phyloP scores from a whole-genome alignment of 2,113 vertebrate species.

The Datnioides undecimradiatus region DNA sequence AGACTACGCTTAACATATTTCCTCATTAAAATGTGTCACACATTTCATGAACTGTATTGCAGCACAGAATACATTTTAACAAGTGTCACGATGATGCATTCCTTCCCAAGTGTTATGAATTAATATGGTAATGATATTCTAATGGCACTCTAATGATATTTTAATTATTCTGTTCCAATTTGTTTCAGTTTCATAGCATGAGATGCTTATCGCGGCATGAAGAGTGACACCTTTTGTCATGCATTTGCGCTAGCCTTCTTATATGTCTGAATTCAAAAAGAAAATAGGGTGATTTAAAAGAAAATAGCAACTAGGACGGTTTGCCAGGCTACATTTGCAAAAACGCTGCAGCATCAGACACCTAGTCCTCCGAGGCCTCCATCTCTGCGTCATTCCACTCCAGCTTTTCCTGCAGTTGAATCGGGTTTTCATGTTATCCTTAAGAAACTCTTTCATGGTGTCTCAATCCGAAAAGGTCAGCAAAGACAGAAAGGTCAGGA shows the following conservation, averaged over 20 bases:
- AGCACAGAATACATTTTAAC: slow-evolving; percentile 17
- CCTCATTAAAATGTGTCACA: slow-evolving; percentile 21
- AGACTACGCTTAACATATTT: slow-evolving; percentile 10
- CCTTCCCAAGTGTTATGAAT: slow-evolving; percentile 19
- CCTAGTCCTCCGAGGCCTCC: accelerated
- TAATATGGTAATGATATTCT: slow-evolving; percentile 29
- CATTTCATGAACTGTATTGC: slow-evolving; percentile 15
- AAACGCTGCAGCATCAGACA: neutral
- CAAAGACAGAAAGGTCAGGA: slow-evolving; percentile 43
- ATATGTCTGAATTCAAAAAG: too few relatives aligned
- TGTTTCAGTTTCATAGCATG: slow-evolving; percentile 11
- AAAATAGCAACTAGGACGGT: neutral
- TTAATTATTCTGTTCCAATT: slow-evolving; percentile 49
- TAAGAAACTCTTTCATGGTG: slow-evolving; percentile 3
- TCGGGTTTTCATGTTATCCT: slow-evolving; percentile 14
- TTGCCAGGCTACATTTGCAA: neutral
- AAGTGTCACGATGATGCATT: slow-evolving; percentile 2
- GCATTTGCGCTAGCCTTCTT: neutral
- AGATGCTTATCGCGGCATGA: slow-evolving; percentile 8
- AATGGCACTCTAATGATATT: slow-evolving; percentile 33
- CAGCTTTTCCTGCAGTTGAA: slow-evolving; percentile 12
- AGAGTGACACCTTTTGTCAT: slow-evolving; percentile 21
- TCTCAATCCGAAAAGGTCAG: slow-evolving; percentile 67
- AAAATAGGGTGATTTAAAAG: too few relatives aligned
- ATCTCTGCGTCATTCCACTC: neutral